phyloP scores from a whole-genome alignment of 2,113 vertebrate species.

The Panurus biarmicus region DNA sequence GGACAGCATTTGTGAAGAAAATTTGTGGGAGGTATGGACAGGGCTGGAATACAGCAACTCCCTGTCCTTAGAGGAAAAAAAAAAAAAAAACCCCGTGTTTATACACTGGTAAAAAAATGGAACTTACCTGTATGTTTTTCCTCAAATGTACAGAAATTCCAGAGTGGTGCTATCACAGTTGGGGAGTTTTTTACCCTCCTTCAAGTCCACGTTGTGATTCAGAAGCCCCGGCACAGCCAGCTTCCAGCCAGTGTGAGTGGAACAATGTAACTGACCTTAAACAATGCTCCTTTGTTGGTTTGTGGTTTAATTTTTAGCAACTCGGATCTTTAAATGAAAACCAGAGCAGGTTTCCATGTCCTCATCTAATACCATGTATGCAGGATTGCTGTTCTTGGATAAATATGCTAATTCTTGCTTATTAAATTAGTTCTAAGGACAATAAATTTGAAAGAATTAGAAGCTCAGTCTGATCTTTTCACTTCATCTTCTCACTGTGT shows the following conservation, averaged over 20 bases:
- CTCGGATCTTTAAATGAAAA: background rate
- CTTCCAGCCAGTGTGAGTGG: slow-evolving; percentile 77
- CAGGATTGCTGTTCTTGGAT: background rate
- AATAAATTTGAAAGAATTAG: background rate
- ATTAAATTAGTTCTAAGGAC: background rate
- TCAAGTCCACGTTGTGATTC: slow-evolving; percentile 82
- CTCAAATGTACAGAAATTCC: slow-evolving; percentile 78
- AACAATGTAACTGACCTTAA: background rate
- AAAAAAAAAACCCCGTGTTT: background rate
- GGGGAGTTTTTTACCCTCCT: slow-evolving; percentile 88
- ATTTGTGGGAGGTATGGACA: slow-evolving; percentile 74
- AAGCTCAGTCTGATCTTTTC: background rate
- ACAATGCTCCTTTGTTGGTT: background rate
- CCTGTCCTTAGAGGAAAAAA: background rate
- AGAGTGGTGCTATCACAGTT: slow-evolving; percentile 80
- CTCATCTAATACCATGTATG: background rate
- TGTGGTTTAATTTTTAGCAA: background rate
- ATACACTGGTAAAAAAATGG: background rate
- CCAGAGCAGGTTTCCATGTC: background rate
- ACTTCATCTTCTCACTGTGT: background rate
- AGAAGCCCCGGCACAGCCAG: slow-evolving; percentile 84
- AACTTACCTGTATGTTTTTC: background rate
- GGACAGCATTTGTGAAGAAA: slow-evolving; percentile 70
- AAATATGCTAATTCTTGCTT: background rate
- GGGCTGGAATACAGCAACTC: background rate